phyloP scores from a whole-genome alignment of 1,140 invertebrate species.

The Aphelenchoides fujianensis region DNA sequence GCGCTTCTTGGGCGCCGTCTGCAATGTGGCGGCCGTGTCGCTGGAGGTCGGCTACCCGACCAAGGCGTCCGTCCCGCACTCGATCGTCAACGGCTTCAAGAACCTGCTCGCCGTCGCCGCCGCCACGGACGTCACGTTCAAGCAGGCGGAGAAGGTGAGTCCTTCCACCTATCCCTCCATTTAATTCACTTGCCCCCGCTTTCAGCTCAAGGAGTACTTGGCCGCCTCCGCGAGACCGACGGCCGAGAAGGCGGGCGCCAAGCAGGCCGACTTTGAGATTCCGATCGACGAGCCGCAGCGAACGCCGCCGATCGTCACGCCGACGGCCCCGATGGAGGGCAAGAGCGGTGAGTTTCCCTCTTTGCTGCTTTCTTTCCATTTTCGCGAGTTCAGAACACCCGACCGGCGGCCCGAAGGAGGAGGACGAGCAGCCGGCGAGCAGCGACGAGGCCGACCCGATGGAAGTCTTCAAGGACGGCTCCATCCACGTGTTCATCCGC shows the following conservation, averaged over 20 bases:
- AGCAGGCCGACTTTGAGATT: neutral
- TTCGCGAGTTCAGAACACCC: neutral
- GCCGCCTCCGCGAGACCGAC: neutral
- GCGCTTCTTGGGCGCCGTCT: too few species aligned
- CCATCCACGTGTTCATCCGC: slow-evolving; percentile 31
- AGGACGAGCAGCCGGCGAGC: neutral
- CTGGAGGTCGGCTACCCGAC: too few species aligned
- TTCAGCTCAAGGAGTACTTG: too few species aligned
- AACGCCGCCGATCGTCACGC: neutral
- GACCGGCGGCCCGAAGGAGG: neutral
- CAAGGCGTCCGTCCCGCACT: too few species aligned
- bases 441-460: neutral
- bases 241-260: neutral
- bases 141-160: too few species aligned
- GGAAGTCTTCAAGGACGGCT: slow-evolving; percentile 12
- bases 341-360: neutral
- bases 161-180: too few species aligned
- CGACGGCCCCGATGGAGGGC: neutral
- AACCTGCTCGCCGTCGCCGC: too few species aligned
- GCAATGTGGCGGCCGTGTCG: too few species aligned
- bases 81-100: too few species aligned
- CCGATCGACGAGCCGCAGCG: neutral
- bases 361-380: neutral
- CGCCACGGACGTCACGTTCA: too few species aligned
- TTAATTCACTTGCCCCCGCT: too few species aligned